Percentiles rank a stretch among this genome's conserved stretches.
Evolutionary conservation across 2,113 vertebrate genomes (phyloP).

Genomic region (Brachirus orientalis): DNA sequence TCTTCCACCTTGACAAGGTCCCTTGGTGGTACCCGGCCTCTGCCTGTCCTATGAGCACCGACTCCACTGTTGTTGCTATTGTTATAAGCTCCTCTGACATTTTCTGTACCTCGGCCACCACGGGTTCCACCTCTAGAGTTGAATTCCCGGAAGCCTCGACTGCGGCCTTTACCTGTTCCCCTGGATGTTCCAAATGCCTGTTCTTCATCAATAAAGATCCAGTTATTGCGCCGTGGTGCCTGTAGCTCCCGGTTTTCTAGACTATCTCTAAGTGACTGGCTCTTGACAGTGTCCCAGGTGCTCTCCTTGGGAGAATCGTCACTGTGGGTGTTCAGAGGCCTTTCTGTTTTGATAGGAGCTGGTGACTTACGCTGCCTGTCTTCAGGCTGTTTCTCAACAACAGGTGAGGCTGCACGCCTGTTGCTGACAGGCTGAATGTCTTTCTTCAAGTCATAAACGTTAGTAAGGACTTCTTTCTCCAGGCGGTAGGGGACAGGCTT

Average conservation of each 20-base stretch:
- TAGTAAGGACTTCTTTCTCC: constrained; percentile 82
- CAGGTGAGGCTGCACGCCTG: constrained; percentile 71
- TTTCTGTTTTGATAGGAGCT: constrained; percentile 76
- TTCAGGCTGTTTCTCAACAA: constrained; percentile 81
- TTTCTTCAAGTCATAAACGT: constrained; percentile 83
- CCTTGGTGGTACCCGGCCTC: constrained; percentile 83
- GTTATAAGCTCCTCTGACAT: constrained; percentile 76
- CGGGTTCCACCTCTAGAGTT: constrained; percentile 86
- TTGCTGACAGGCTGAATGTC: constrained; percentile 75
- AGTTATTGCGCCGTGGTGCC: constrained; percentile 90
- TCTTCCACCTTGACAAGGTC: constrained; percentile 89
- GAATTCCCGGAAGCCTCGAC: constrained; percentile 93
- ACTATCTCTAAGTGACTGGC: constrained; percentile 76
- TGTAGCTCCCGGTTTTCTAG: constrained; percentile 78
- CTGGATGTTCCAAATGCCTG: constrained; percentile 91
- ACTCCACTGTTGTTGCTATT: constrained; percentile 48
- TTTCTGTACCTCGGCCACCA: constrained; percentile 68
- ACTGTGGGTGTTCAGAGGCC: constrained; percentile 62
- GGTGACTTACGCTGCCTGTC: constrained; percentile 73
- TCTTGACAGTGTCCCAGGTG: constrained; percentile 82
- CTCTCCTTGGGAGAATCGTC: constrained; percentile 84
- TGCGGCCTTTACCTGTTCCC: constrained; percentile 86
- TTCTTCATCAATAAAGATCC: constrained; percentile 98
- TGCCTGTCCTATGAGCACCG: constrained; percentile 74
- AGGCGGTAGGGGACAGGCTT: constrained; percentile 76